Percentiles rank a stretch among this genome's conserved stretches.
phyloP scores from a whole-genome alignment of 2,113 vertebrate species.

The Kryptolebias marmoratus region DNA sequence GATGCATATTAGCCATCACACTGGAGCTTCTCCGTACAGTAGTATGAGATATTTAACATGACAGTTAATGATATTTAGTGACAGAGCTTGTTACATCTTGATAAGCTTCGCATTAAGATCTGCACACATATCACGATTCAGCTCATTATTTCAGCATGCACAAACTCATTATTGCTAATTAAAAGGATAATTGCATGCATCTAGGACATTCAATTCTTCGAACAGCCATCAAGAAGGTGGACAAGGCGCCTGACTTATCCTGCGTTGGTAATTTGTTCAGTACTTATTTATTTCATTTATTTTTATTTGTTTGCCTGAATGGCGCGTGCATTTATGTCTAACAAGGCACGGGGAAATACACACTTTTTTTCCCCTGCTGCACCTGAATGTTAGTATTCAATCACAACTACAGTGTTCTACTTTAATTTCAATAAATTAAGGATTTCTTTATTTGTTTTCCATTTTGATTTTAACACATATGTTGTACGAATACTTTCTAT shows the following conservation, averaged over 20 bases:
- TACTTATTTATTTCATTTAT: constrained; percentile 20
- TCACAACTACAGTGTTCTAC: no score
- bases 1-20: constrained; percentile 27
- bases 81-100: constrained; percentile 78
- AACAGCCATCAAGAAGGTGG: constrained; percentile 69
- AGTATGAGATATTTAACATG: constrained; percentile 64
- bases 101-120: constrained; percentile 79
- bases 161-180: constrained; percentile 83
- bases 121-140: constrained; percentile 74
- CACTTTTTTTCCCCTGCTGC: no score
- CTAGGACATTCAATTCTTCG: constrained; percentile 75
- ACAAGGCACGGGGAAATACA: neutral
- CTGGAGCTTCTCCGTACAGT: constrained; percentile 35
- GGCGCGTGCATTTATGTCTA: neutral
- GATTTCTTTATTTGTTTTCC: no score
- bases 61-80: constrained; percentile 73
- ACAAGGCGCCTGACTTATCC: constrained; percentile 45
- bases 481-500: no score
- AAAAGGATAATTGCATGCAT: constrained; percentile 83
- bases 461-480: no score
- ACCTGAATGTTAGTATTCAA: no score
- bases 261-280: constrained; percentile 31
- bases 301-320: constrained; percentile 28
- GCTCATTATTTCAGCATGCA: constrained; percentile 81
- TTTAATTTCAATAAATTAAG: no score